Percentiles rank a stretch among this genome's conserved stretches.
Conservation (phyloP, 2,113 vertebrate genomes). For the Macquaria ambigua region DNA sequence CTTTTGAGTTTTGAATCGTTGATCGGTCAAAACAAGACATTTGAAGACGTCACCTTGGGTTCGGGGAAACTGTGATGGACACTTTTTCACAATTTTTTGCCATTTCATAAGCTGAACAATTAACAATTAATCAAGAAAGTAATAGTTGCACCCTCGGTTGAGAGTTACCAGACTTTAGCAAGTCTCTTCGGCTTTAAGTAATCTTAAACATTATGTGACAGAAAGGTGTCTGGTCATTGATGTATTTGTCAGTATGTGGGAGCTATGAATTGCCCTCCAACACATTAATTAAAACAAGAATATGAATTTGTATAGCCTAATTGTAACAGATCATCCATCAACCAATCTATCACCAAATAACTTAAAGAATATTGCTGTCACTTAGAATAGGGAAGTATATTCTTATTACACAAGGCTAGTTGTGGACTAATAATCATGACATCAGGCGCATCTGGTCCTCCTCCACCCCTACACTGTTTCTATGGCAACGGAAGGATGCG, state of each 20-base stretch:
- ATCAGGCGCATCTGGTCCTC: neutral
- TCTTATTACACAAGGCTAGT: neutral
- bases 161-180: neutral
- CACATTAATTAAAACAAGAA: neutral
- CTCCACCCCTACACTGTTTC: neutral
- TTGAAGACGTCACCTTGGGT: neutral
- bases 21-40: neutral
- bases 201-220: neutral
- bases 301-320: neutral
- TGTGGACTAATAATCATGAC: neutral
- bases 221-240: neutral
- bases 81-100: neutral
- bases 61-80: neutral
- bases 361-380: neutral
- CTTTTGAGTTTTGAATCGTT: neutral
- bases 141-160: neutral
- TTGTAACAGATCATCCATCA: too few relatives aligned
- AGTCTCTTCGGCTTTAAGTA: neutral
- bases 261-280: neutral
- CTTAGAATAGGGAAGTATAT: neutral
- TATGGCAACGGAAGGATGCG: conserved; percentile 10
- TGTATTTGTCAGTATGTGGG: neutral
- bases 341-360: neutral
- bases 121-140: neutral
- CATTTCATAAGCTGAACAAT: neutral